Percentiles rank a stretch among this genome's conserved stretches.
These are phyloP conservation scores for Aporophyla lueneburgensis DNA, from an alignment of 2,888 invertebrate species.

Conservation along the genomic window DNA sequence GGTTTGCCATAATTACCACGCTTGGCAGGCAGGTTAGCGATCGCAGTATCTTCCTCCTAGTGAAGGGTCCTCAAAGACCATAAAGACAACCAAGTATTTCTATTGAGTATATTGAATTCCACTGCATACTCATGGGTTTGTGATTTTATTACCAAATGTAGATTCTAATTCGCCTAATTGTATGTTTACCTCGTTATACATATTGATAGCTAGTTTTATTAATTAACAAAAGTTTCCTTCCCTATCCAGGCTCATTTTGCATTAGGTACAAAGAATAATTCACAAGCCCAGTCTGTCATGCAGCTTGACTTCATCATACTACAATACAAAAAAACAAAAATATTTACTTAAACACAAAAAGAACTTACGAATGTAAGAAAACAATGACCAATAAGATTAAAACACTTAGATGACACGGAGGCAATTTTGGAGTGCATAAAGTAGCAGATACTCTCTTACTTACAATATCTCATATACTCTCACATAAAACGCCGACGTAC, in stretches of 20 bases:
- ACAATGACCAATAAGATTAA: too few relatives aligned
- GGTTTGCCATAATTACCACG: too few relatives aligned
- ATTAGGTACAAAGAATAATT: neutral
- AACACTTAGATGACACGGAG: too few relatives aligned
- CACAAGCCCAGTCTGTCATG: neutral
- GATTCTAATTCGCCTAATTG: neutral
- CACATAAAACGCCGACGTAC: neutral
- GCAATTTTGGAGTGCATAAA: too few relatives aligned
- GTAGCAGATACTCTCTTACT: too few relatives aligned
- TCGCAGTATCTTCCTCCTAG: too few relatives aligned
- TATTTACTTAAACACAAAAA: too few relatives aligned
- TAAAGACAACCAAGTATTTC: neutral
- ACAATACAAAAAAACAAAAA: too few relatives aligned
- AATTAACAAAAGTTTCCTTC: constrained; percentile 35
- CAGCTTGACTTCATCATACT: too few relatives aligned
- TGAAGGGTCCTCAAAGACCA: neutral
- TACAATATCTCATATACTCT: too few relatives aligned
- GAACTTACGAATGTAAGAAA: too few relatives aligned
- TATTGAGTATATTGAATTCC: neutral
- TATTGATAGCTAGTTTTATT: constrained; percentile 9
- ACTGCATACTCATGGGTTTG: neutral
- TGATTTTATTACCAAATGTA: neutral
- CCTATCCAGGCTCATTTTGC: neutral
- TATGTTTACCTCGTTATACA: constrained; percentile 5
- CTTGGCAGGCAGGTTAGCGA: too few relatives aligned